Conservation (phyloP, 2,888 invertebrate genomes). For the Lepidocyrtoides sp. region DNA sequence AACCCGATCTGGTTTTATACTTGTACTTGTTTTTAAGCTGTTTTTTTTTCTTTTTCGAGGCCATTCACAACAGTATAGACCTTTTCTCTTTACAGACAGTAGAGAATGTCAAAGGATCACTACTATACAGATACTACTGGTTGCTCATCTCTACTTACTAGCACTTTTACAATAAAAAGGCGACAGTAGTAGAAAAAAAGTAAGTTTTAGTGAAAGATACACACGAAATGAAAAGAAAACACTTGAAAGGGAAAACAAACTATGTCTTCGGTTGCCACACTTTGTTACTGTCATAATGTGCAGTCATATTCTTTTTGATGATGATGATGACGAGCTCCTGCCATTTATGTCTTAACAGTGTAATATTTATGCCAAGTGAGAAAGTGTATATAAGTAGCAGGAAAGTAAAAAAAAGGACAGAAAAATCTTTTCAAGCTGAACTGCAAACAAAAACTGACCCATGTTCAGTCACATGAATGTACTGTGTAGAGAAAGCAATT, state of each 20-base stretch:
- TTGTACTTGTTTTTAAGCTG: conserved; percentile 39
- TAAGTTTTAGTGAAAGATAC: not conserved
- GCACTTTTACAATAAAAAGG: not conserved
- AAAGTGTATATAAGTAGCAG: not conserved
- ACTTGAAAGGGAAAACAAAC: conserved; percentile 28
- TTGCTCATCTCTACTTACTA: conserved; percentile 3
- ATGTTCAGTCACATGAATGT: not conserved
- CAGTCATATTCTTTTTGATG: not conserved
- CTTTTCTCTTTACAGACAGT: not conserved
- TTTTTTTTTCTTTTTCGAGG: conserved; percentile 39
- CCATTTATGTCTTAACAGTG: not conserved
- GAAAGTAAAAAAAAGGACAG: too few species aligned
- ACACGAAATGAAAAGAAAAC: conserved; percentile 31
- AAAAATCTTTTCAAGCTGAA: not conserved
- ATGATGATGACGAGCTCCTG: conserved; percentile 1
- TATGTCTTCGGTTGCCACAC: conserved; percentile 1
- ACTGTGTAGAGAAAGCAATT: conserved; percentile 34
- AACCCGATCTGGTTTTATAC: conserved; percentile 37
- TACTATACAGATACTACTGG: not conserved
- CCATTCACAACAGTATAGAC: not conserved
- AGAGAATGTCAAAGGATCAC: conserved; percentile 63
- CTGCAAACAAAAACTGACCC: not conserved
- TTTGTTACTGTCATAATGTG: conserved; percentile 47
- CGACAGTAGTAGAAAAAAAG: not conserved
- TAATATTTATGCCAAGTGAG: not conserved